Conservation (phyloP, 2,113 vertebrate species). For the Pygathrix nemaeus region DNA sequence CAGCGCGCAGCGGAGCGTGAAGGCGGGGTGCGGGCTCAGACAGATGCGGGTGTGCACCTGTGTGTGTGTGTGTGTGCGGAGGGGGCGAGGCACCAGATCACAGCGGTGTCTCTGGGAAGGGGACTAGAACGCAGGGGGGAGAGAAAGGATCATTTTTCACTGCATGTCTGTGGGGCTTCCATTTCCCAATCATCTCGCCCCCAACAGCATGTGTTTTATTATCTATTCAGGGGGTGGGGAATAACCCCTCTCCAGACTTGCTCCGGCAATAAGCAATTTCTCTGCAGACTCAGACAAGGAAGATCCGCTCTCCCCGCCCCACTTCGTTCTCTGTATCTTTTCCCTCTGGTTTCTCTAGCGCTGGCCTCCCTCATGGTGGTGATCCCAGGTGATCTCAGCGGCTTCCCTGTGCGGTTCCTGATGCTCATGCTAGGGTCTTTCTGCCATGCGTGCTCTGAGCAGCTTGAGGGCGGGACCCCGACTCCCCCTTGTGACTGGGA, state of each 20-base stretch:
- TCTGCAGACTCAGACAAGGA: not conserved
- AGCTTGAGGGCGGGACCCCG: not conserved
- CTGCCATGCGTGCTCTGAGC: not conserved
- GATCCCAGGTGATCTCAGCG: not conserved
- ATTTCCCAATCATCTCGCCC: not conserved
- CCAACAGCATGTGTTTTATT: not conserved
- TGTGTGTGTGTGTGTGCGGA: not conserved
- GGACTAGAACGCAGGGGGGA: not conserved
- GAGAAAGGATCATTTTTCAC: not conserved
- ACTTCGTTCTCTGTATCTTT: rapidly evolving
- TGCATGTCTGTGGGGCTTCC: not conserved
- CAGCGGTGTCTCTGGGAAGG: not conserved
- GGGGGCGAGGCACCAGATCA: rapidly evolving
- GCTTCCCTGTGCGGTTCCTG: not conserved
- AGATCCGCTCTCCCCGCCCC: rapidly evolving
- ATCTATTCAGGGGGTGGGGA: not conserved
- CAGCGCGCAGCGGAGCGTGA: not conserved
- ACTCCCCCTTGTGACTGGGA: not conserved
- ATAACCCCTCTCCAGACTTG: too few relatives aligned
- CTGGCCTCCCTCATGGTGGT: not conserved
- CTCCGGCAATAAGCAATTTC: not conserved
- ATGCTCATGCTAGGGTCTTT: rapidly evolving
- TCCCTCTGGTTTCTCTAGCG: not conserved
- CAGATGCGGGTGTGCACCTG: not conserved
- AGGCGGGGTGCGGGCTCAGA: rapidly evolving